Percentiles rank a stretch among this genome's conserved stretches.
These are phyloP conservation scores for Tachuris rubrigastra DNA, from an alignment of 2,113 vertebrate genomes.

Conservation along the genomic window DNA sequence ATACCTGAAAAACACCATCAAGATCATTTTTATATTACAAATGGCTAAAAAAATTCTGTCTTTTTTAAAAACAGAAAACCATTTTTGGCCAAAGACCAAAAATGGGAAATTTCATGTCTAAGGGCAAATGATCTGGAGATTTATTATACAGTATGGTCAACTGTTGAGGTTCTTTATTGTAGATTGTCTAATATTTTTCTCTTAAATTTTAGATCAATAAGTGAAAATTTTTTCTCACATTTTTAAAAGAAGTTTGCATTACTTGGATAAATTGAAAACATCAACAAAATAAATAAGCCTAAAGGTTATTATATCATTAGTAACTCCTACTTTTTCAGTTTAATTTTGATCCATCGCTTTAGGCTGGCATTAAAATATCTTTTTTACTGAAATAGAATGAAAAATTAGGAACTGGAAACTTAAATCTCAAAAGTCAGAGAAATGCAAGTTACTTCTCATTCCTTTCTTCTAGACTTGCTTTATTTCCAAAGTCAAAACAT, in stretches of 20 bases:
- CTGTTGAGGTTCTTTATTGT: neutral
- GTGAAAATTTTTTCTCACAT: neutral
- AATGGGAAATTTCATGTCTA: neutral
- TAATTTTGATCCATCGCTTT: neutral
- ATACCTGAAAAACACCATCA: neutral
- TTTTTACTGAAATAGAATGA: neutral
- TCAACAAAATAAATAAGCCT: neutral
- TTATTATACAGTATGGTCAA: neutral
- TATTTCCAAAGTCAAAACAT: slow-evolving; percentile 13
- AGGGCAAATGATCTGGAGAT: neutral
- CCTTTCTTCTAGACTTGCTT: neutral
- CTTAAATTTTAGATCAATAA: neutral
- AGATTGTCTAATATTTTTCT: neutral
- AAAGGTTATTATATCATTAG: neutral
- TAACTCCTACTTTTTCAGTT: neutral
- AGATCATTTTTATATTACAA: neutral
- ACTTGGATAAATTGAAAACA: neutral
- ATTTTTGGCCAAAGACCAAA: neutral
- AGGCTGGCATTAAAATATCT: neutral
- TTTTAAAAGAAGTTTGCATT: neutral
- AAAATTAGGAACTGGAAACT: neutral
- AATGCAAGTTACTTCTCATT: neutral
- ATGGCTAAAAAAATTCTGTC: rapidly evolving
- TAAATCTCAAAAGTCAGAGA: neutral
- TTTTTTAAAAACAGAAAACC: neutral